Percentiles rank a stretch among this genome's conserved stretches.
These are phyloP conservation scores for Carassius carassius DNA, from an alignment of 2,113 vertebrate genomes.

Conservation along the genomic window DNA sequence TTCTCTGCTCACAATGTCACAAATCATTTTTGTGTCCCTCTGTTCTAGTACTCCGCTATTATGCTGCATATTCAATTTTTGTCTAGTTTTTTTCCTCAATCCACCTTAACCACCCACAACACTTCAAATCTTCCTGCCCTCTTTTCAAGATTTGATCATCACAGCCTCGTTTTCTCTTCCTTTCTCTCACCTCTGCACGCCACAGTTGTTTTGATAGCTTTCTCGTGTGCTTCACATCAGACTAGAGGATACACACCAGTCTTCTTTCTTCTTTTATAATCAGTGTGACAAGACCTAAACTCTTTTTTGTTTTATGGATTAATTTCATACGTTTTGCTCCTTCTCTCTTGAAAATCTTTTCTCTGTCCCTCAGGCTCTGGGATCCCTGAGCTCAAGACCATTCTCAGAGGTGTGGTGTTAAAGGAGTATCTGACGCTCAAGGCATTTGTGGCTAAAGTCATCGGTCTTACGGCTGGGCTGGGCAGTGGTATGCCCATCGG, in stretches of 20 bases:
- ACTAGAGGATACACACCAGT: neutral
- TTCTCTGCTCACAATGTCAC: neutral
- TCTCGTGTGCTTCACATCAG: neutral
- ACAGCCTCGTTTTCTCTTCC: neutral
- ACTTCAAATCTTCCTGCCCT: neutral
- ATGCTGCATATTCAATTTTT: neutral
- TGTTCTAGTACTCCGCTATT: neutral
- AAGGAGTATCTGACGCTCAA: slow-evolving; percentile 95
- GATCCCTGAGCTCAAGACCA: slow-evolving; percentile 96
- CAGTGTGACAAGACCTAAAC: slow-evolving; percentile 8
- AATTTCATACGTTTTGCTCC: neutral
- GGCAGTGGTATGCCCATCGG: slow-evolving; percentile 96
- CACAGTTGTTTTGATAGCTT: slow-evolving; percentile 1
- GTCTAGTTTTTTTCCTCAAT: neutral
- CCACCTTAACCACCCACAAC: neutral
- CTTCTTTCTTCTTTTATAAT: slow-evolving; percentile 4
- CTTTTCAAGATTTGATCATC: neutral
- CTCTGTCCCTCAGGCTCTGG: slow-evolving; percentile 81
- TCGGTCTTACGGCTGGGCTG: slow-evolving; percentile 89
- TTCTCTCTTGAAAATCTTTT: neutral
- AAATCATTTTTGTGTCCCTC: neutral
- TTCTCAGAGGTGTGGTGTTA: slow-evolving; percentile 91
- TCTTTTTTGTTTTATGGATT: neutral
- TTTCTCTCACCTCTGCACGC: neutral
- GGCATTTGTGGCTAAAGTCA: slow-evolving; percentile 93